Conservation (phyloP, 2,113 vertebrate species). For the Turdus rufiventris region DNA sequence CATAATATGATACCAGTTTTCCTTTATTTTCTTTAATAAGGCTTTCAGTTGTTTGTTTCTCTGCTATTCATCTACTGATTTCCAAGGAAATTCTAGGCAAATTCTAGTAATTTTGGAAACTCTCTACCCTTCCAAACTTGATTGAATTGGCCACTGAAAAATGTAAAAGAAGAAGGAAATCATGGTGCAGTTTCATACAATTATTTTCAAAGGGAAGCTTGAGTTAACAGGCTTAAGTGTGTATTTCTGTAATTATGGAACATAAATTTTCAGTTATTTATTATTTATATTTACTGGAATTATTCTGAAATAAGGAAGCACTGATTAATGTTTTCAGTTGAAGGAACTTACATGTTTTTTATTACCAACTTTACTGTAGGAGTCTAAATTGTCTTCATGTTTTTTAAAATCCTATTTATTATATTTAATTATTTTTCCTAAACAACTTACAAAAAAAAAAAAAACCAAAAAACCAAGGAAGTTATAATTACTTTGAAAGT, state of each 20-base stretch:
- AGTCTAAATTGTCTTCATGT: background rate
- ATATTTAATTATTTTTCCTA: background rate
- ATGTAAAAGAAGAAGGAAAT: background rate
- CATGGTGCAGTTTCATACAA: background rate
- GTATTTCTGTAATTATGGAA: background rate
- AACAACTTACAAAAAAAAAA: background rate
- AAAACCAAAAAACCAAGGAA: background rate
- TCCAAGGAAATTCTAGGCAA: background rate
- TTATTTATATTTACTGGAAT: background rate
- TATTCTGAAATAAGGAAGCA: background rate
- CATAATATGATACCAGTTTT: background rate
- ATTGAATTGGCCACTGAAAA: background rate
- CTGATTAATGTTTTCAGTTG: background rate
- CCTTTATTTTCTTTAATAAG: background rate
- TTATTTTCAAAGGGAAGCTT: background rate
- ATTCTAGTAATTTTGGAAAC: background rate
- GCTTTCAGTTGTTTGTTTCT: background rate
- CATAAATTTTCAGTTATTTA: background rate
- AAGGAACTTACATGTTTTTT: background rate
- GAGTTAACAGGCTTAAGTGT: background rate
- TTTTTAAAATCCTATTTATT: background rate
- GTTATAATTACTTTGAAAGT: background rate
- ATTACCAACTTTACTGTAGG: background rate
- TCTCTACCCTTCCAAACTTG: background rate
- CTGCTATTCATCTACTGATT: background rate